These are phyloP conservation scores for Mesorhabditis belari DNA, from an alignment of 2,888 invertebrate species.

Conservation along the genomic window DNA sequence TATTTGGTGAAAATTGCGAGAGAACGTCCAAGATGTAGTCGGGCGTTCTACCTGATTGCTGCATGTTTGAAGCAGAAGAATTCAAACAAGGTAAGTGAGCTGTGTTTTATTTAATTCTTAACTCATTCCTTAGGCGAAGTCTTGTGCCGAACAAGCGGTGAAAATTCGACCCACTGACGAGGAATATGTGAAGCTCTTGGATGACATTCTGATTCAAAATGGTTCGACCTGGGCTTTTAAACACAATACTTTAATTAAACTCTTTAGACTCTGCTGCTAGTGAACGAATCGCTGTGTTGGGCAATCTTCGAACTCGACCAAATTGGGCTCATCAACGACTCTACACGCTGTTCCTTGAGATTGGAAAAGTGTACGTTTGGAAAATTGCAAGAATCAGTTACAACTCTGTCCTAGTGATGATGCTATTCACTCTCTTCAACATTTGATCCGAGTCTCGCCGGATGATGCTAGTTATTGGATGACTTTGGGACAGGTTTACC, in stretches of 20 bases:
- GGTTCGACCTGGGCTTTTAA: not conserved
- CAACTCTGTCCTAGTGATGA: not conserved
- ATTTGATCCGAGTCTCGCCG: constrained; percentile 12
- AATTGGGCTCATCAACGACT: not conserved
- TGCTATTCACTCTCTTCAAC: not conserved
- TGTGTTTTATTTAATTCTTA: not conserved
- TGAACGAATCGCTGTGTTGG: not conserved
- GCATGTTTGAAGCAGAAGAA: constrained; percentile 11
- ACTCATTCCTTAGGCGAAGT: constrained; percentile 5
- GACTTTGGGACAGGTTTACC: constrained; percentile 17
- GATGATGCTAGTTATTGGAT: constrained; percentile 15
- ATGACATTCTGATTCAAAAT: constrained; percentile 7
- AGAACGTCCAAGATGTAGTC: constrained; percentile 13
- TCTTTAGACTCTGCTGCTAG: not conserved
- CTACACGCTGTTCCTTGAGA: not conserved
- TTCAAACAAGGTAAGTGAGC: constrained; percentile 10
- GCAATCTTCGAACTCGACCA: not conserved
- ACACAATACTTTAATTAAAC: not conserved
- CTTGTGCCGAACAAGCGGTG: constrained; percentile 21
- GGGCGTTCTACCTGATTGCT: constrained; percentile 23
- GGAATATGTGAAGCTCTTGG: constrained; percentile 16
- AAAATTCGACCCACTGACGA: constrained; percentile 15
- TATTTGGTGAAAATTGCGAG: not conserved
- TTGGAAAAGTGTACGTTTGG: not conserved
- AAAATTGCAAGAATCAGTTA: too few species aligned